These are phyloP conservation scores for Rhimphoctona megacephalus DNA, from an alignment of 2,888 invertebrate genomes.

Conservation along the genomic window DNA sequence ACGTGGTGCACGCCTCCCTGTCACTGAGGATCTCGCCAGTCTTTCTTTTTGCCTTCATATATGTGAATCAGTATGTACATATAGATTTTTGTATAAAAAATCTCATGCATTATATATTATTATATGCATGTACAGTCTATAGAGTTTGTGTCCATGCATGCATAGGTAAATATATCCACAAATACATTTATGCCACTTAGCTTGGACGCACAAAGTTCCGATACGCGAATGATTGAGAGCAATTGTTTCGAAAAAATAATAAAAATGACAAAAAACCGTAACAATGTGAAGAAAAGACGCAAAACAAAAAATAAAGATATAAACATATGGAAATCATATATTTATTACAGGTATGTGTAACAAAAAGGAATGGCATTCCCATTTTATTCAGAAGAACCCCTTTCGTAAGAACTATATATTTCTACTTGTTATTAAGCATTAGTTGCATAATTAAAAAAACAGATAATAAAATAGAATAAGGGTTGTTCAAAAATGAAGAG, in stretches of 20 bases:
- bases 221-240: conserved; percentile 55
- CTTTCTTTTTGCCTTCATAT: conserved; percentile 16
- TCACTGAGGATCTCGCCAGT: conserved; percentile 74
- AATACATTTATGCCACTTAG: no score
- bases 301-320: background rate
- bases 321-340: background rate
- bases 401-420: no score
- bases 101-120: background rate
- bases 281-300: background rate
- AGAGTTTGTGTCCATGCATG: background rate
- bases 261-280: background rate
- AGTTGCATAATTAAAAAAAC: background rate
- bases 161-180: background rate
- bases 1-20: conserved; percentile 77
- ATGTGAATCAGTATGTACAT: conserved; percentile 44
- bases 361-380: background rate
- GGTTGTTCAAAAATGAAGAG: background rate
- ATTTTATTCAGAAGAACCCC: background rate
- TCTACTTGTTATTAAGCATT: no score
- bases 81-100: conserved; percentile 50
- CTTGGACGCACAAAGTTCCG: conserved; percentile 59
- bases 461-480: background rate
- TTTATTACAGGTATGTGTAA: background rate
- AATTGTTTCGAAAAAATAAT: background rate
- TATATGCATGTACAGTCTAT: background rate